Percentiles rank a stretch among this genome's conserved stretches.
These are phyloP conservation scores for Drosophila subquinaria DNA, from an alignment of 2,888 invertebrate species.

Conservation along the genomic window DNA sequence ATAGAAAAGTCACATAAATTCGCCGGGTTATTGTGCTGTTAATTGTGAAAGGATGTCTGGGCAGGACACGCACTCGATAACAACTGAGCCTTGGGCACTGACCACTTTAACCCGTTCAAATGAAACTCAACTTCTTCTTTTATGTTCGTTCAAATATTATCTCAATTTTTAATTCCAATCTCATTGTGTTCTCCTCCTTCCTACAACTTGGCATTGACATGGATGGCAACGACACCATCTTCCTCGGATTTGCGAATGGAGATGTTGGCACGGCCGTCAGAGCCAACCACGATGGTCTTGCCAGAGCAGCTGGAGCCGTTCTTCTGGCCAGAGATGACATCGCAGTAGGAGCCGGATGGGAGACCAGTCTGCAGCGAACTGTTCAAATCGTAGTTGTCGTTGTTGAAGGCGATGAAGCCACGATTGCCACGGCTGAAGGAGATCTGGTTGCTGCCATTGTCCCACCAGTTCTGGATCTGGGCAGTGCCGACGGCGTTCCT, in stretches of 20 bases:
- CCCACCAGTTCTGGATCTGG: constrained; percentile 91
- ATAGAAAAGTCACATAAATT: constrained; percentile 31
- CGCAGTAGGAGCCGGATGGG: constrained; percentile 93
- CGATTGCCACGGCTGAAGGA: constrained; percentile 92
- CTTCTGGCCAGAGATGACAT: constrained; percentile 91
- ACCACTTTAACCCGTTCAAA: constrained; percentile 24
- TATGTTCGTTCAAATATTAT: constrained; percentile 41
- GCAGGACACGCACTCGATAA: constrained; percentile 19
- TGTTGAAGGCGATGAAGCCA: constrained; percentile 92
- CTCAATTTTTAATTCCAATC: constrained; percentile 22
- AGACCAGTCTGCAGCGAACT: constrained; percentile 88
- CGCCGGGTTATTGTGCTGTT: constrained; percentile 20
- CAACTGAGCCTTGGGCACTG: not conserved
- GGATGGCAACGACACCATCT: constrained; percentile 91
- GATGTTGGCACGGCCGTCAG: constrained; percentile 78
- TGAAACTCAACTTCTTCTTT: constrained; percentile 28
- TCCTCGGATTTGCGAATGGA: constrained; percentile 62
- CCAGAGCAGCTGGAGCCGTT: constrained; percentile 81
- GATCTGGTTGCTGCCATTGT: constrained; percentile 92
- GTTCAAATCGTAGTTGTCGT: constrained; percentile 88
- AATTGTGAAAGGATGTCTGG: constrained; percentile 29
- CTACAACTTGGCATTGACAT: constrained; percentile 85
- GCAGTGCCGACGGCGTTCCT: constrained; percentile 89
- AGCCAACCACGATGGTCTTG: constrained; percentile 73
- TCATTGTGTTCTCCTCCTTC: constrained; percentile 6